A percentile compares a stretch with the other conserved stretches of the same genome.
Conservation (phyloP, 2,113 vertebrate genomes). For the Andinoacara biseriatus region DNA sequence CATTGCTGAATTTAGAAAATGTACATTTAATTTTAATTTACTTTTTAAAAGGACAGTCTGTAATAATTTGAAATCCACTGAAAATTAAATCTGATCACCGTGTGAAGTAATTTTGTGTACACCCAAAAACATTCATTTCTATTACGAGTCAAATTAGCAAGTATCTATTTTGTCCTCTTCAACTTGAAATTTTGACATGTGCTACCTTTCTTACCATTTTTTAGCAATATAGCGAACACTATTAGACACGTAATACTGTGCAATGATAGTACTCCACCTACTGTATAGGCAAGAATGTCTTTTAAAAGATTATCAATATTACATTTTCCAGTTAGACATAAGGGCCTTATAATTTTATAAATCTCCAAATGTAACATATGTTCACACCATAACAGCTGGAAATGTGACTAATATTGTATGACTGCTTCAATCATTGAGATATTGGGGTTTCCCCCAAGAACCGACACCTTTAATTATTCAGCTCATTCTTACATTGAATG, state of each 20-base stretch:
- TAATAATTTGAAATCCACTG: neutral
- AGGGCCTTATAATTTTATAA: neutral
- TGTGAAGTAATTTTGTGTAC: neutral
- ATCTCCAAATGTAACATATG: constrained; percentile 9
- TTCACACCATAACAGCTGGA: neutral
- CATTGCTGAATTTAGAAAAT: neutral
- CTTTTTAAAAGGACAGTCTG: neutral
- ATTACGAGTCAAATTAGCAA: neutral
- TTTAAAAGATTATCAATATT: neutral
- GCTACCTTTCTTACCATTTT: neutral
- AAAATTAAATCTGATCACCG: neutral
- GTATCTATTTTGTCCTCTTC: neutral
- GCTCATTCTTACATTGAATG: constrained; percentile 32
- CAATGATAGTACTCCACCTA: neutral
- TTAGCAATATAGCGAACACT: neutral
- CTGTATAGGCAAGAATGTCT: fast-evolving
- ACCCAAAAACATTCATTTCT: neutral
- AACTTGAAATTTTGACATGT: neutral
- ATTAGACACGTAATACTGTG: fast-evolving
- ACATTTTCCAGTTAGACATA: neutral
- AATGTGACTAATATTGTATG: constrained; percentile 33
- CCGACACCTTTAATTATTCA: constrained; percentile 64
- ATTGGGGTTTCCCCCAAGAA: constrained; percentile 12
- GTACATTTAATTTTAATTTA: neutral
- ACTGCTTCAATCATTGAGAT: constrained; percentile 32